These are phyloP conservation scores for Erinaceus europaeus DNA, from an alignment of 2,113 vertebrate species.

Conservation along the genomic window DNA sequence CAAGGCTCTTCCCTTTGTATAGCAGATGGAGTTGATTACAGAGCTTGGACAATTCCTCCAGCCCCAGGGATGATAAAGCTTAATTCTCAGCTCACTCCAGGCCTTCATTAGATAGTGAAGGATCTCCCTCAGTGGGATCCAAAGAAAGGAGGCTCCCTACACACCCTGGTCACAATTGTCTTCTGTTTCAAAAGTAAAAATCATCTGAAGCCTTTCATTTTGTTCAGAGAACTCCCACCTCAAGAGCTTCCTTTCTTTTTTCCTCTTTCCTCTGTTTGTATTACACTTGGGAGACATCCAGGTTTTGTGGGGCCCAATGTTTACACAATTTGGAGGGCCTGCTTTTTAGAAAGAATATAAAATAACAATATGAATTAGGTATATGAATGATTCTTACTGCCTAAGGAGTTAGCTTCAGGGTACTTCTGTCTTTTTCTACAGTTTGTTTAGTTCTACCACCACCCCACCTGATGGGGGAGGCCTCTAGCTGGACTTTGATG, in stretches of 20 bases:
- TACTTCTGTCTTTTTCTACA: background rate
- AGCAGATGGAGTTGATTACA: background rate
- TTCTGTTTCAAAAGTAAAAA: slow-evolving; percentile 16
- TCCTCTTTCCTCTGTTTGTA: background rate
- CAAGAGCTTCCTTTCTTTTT: background rate
- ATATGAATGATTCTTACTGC: background rate
- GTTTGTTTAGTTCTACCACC: background rate
- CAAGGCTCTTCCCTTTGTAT: background rate
- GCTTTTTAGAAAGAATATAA: background rate
- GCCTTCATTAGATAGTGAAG: background rate
- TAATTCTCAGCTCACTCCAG: background rate
- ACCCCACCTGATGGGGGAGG: background rate
- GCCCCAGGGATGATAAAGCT: rapidly evolving
- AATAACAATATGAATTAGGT: background rate
- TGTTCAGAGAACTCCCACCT: background rate
- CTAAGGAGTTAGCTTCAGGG: background rate
- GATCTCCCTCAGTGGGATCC: background rate
- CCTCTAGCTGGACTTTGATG: rapidly evolving
- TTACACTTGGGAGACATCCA: background rate
- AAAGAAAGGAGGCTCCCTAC: background rate
- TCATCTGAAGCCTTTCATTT: background rate
- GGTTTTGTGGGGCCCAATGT: background rate
- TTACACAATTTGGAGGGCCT: background rate
- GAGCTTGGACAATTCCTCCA: background rate
- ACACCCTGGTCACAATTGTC: background rate